These are phyloP conservation scores for Conomelus anceps DNA, from an alignment of 2,888 invertebrate species.

Conservation along the genomic window DNA sequence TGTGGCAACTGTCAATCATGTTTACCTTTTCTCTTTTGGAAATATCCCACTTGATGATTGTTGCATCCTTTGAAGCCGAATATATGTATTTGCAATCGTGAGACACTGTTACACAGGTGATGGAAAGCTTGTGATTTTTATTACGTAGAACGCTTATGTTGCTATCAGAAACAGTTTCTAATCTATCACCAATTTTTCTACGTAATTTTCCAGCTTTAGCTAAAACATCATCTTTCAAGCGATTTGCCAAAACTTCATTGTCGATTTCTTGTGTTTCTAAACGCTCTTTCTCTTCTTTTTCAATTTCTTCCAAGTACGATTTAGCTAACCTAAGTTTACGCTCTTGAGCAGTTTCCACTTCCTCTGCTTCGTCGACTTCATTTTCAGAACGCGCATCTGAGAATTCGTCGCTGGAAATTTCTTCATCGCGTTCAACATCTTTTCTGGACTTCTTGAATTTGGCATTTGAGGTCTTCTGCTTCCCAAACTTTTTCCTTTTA, in stretches of 20 bases:
- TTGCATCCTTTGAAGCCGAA: slow-evolving; percentile 82
- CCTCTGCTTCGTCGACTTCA: slow-evolving; percentile 33
- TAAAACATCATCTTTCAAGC: slow-evolving; percentile 76
- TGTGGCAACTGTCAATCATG: slow-evolving; percentile 36
- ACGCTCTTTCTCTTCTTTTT: slow-evolving; percentile 67
- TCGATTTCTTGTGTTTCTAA: slow-evolving; percentile 57
- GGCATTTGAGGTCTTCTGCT: background rate
- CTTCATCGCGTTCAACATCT: slow-evolving; percentile 40
- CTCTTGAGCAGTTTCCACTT: slow-evolving; percentile 74
- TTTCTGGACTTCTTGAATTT: background rate
- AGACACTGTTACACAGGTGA: slow-evolving; percentile 76
- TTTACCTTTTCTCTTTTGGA: slow-evolving; percentile 54
- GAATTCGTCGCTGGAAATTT: slow-evolving; percentile 44
- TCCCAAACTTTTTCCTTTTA: background rate
- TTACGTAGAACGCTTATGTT: slow-evolving; percentile 53
- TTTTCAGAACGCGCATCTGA: slow-evolving; percentile 47
- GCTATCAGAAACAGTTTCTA: slow-evolving; percentile 34
- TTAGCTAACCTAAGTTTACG: slow-evolving; percentile 86
- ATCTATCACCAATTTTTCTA: slow-evolving; percentile 62
- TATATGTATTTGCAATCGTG: slow-evolving; percentile 64
- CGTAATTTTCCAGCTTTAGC: slow-evolving; percentile 78
- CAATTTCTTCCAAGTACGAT: slow-evolving; percentile 79
- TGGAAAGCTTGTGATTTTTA: slow-evolving; percentile 67
- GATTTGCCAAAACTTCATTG: slow-evolving; percentile 59
- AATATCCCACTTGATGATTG: slow-evolving; percentile 75